A percentile compares a stretch with the other conserved stretches of the same genome.
Conservation (phyloP, 1,140 invertebrate species). For the Brachionus calyciflorus region DNA sequence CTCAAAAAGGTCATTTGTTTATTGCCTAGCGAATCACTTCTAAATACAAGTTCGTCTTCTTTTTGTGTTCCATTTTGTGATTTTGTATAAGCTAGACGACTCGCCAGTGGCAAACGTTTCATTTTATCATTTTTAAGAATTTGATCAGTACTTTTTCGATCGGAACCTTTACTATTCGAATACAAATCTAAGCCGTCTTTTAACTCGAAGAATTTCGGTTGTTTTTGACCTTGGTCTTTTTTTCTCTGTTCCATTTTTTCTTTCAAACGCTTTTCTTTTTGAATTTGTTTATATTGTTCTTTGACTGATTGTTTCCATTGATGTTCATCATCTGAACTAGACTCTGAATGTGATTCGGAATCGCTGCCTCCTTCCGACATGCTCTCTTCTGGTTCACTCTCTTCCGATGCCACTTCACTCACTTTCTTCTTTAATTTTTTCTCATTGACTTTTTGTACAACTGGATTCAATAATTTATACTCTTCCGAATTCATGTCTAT, state of each 20-base stretch:
- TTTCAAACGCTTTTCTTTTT: constrained; percentile 60
- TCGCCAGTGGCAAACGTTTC: constrained; percentile 27
- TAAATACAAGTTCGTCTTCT: constrained; percentile 50
- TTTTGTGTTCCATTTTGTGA: constrained; percentile 62
- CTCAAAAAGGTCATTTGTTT: constrained; percentile 37
- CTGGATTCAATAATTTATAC: constrained; percentile 75
- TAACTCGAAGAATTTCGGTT: constrained; percentile 68
- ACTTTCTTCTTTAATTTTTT: constrained; percentile 65
- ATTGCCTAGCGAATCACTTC: constrained; percentile 20
- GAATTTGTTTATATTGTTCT: constrained; percentile 67
- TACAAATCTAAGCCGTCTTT: constrained; percentile 67
- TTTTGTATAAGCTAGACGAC: constrained; percentile 49
- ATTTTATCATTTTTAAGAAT: constrained; percentile 47
- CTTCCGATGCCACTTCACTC: constrained; percentile 61
- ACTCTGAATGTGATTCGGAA: constrained; percentile 53
- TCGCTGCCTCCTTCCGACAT: constrained; percentile 58
- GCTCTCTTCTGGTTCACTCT: constrained; percentile 57
- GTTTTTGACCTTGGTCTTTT: constrained; percentile 46
- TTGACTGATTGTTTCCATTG: constrained; percentile 75
- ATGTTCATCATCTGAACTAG: constrained; percentile 70
- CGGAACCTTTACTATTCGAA: neutral
- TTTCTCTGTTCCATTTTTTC: constrained; percentile 50
- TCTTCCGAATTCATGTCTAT: constrained; percentile 78
- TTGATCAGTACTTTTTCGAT: constrained; percentile 4
- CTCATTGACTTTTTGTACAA: constrained; percentile 76